phyloP scores from a whole-genome alignment of 2,113 vertebrate genomes.

The Spilogale gracilis region DNA sequence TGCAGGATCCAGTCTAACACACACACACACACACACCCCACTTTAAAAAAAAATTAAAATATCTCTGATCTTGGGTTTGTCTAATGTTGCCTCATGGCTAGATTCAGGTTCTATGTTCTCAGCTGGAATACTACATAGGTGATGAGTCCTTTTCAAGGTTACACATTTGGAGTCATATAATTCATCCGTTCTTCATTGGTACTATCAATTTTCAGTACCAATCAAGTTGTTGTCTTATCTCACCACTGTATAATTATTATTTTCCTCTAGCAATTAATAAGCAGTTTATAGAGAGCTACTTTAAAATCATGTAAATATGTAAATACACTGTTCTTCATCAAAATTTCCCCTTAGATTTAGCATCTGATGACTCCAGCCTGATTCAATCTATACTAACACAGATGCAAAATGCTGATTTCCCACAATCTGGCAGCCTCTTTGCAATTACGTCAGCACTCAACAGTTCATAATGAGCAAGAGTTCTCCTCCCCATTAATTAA shows the following conservation, averaged over 20 bases:
- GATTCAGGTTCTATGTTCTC: not conserved
- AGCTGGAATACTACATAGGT: not conserved
- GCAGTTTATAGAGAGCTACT: slow-evolving; percentile 34
- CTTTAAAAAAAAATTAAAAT: not conserved
- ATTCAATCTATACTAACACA: slow-evolving; percentile 53
- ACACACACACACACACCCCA: not conserved
- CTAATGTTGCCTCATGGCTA: not conserved
- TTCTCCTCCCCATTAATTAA: not conserved
- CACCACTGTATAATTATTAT: slow-evolving; percentile 57
- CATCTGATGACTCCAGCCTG: slow-evolving; percentile 57
- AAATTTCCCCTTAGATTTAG: slow-evolving; percentile 57
- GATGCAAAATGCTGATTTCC: slow-evolving; percentile 47
- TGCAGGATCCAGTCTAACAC: not conserved
- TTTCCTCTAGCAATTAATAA: slow-evolving; percentile 54
- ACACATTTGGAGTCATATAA: slow-evolving; percentile 5
- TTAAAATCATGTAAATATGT: slow-evolving; percentile 40
- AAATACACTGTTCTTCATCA: slow-evolving; percentile 50
- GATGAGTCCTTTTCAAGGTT: not conserved
- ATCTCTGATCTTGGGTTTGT: not conserved
- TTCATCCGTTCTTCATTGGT: slow-evolving; percentile 9
- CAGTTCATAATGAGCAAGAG: not conserved
- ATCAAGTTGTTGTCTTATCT: slow-evolving; percentile 32
- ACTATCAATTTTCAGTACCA: not conserved
- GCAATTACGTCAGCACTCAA: not conserved
- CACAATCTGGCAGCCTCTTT: not conserved